Evolutionary conservation across 2,797 vertebrate genomes (phyloP).

Genomic region (Chloroceryle inda): DNA sequence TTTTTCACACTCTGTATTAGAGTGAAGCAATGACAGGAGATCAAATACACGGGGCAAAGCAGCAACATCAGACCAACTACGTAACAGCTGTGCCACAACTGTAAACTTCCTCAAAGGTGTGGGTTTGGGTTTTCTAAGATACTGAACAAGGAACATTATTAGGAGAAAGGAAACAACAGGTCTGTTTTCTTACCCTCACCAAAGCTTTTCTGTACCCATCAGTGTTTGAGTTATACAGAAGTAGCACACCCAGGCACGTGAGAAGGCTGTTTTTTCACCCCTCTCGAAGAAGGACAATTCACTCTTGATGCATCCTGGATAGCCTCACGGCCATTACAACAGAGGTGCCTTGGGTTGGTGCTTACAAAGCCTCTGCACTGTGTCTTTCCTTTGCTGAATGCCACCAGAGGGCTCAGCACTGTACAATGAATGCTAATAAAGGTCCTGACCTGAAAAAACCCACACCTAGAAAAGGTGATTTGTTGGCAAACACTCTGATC

Average conservation of each 20-base stretch:
- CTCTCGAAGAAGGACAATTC: not conserved
- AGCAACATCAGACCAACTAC: not conserved
- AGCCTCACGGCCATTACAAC: not conserved
- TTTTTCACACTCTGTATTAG: not conserved
- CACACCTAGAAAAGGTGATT: not conserved
- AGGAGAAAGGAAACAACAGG: not conserved
- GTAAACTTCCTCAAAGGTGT: not conserved
- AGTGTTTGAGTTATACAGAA: not conserved
- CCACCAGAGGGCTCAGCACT: constrained; percentile 24
- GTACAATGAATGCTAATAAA: not conserved
- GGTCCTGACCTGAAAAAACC: not conserved
- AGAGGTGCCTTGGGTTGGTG: not conserved
- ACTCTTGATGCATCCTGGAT: not conserved
- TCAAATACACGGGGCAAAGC: not conserved
- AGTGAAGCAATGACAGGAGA: not conserved
- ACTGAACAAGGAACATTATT: not conserved
- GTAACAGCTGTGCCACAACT: not conserved
- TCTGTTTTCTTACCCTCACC: not conserved
- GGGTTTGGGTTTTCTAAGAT: not conserved
- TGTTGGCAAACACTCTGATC: not conserved
- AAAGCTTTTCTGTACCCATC: not conserved
- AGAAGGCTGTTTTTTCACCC: not conserved
- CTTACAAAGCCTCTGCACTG: not conserved
- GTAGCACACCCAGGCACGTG: not conserved
- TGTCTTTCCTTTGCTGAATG: not conserved